Evolutionary conservation across 2,797 vertebrate genomes (phyloP), one percentile per base, ranked within the genome.

Genomic region (Dermochelys coriacea): DNA sequence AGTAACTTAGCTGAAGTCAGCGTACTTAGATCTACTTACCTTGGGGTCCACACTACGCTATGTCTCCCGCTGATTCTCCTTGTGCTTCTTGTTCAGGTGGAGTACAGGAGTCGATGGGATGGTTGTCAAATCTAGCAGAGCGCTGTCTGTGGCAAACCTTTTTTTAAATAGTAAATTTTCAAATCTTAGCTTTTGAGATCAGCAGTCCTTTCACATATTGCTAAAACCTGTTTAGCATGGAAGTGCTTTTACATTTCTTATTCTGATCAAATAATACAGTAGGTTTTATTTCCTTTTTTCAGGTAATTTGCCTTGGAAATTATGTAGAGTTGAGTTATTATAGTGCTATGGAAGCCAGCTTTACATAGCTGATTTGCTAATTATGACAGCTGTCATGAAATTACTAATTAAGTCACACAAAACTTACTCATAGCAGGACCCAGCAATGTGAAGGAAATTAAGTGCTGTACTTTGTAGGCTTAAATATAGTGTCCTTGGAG

Each of bases 301-400:
- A 87, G 79, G 8, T 93, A 95, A 96, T 96, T 97, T 97, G 57
- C 95, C 92, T 94, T 85, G 57, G 85, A 97, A 95, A 97, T 94
- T 59, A 75, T n/a, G 29, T 85, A 84, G 54, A 91, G 55, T 34
- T 94, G 37, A 37, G 1, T 89, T 97, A 81, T 57, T 83, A 55
- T 80, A 88, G 80, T 81, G 51, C 83, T 45, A 50, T 68, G 51
- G 75, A 87, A 95, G 80, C 54, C 23, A 78, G 50, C 68, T 47
- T 90, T 94, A 89, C 34, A 82, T 78, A 91, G 84, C 88, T 94
- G 82, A 94, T 37, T 54, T 95, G 9, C 49, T 80, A 68, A 19
- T 81, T 90, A 71, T 49, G 64, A 84, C 77, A 50, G 12, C 79
- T 27, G 45, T 45, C 80, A 91, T 80, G 64, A 92, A 92, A 85